Conservation (phyloP, 2,113 vertebrate genomes). For the Megaptera novaeangliae region DNA sequence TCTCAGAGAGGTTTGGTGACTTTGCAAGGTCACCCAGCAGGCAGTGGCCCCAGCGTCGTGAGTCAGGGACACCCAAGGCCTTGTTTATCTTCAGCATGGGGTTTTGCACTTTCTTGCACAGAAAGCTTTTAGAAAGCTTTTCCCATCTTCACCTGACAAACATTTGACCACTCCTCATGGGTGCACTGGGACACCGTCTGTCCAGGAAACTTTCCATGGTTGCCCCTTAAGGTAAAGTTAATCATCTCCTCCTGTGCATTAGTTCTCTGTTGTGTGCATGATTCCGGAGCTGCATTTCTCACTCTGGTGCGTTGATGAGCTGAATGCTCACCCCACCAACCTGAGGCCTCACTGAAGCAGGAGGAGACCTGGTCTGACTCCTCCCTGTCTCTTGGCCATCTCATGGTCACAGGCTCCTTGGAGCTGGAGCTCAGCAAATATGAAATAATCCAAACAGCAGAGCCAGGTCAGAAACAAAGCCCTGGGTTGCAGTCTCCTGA, state of each 20-base stretch:
- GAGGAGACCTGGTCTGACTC: neutral
- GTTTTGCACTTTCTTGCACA: neutral
- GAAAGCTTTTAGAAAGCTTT: neutral
- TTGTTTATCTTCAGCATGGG: neutral
- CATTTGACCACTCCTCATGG: neutral
- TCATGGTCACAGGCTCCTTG: neutral
- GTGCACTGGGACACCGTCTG: accelerated
- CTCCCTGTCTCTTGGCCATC: neutral
- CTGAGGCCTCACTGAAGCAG: neutral
- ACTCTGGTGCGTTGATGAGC: neutral
- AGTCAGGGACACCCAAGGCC: neutral
- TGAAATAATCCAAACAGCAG: neutral
- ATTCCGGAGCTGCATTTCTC: neutral
- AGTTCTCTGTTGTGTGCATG: accelerated
- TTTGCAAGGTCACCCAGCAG: neutral
- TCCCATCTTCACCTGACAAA: neutral
- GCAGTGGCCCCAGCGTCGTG: neutral
- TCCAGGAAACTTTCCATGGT: too few relatives aligned
- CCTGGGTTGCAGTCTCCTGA: neutral
- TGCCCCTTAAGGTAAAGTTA: neutral
- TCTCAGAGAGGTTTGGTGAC: neutral
- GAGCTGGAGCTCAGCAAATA: neutral
- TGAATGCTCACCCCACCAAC: neutral
- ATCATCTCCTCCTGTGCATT: accelerated
- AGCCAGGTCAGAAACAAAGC: neutral